Base-by-base conservation (phyloP, 2,888 invertebrate genomes). In the Spisula solida region DNA sequence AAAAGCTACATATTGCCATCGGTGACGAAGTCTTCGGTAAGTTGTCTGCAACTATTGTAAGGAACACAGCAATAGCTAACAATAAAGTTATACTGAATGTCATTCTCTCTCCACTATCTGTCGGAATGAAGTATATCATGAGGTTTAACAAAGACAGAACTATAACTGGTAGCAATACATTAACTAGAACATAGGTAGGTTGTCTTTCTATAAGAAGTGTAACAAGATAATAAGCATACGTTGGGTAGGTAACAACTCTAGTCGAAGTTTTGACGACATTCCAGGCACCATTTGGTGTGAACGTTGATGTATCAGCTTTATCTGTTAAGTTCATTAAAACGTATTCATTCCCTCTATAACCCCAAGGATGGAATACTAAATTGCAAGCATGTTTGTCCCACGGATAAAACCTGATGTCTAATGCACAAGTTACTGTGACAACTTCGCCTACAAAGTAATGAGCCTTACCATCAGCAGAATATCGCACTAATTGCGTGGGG, bases 11-110 rank as follows among this genome's bases (percentile, higher is more conserved):
- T n/a, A 70, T 2, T 70, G 83, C 10, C 83, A 83, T 83, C 25
- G 70, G 83, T 41, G 34, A 70, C 14, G 83, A 83, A 14, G 83
- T 47, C 70, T 83, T 83, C 66, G 83, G 83, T 41, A 83, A 60
- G 18, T 66, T 83, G 60, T 83, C 83, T 12, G 70, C 83, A 70
- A 83, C 83, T 25, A 83, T 56, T 29, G 83, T 83, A 25, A 83
- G 34, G 18, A 83, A 83, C 0, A 83, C 83, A 60, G 83, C 70
- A 66, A 66, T 70, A 16, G 83, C 83, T 47, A 83, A 29, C 25
- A 83, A 70, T 41, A 83, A 66, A 5, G 83, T 83, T 47, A 83
- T 47, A 29, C 83, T 70, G 47, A 47, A 83, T 0, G 83, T 70
- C 20, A 83, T 70, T 47, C 83, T 70, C 29, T 83, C 83, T 25